Base-by-base conservation (phyloP, 2,797 vertebrate genomes). In the Austrolebias charrua region DNA sequence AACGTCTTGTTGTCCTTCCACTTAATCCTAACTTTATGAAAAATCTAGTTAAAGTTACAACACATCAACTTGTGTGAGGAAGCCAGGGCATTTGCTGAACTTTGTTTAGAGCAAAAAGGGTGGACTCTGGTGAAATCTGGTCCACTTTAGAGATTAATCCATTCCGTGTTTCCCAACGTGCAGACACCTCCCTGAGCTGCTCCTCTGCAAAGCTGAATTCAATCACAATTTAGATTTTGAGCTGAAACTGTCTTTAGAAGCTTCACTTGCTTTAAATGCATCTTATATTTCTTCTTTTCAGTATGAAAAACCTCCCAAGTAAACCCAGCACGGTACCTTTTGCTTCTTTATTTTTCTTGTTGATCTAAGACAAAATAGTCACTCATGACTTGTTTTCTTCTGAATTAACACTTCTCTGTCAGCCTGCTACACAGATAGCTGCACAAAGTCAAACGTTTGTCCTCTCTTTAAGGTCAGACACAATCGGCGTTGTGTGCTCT, bases 401-500 rank as follows among this genome's bases (percentile, higher is more conserved):
- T 35, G 40, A 57, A 38, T 40, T 11, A 40, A 13, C 38, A 40
- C 10, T 60, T 18, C 31, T 20, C 40, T 7, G 38, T 47, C 28
- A 1, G 15, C 43, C 19, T 59, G 57, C 57, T 31, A 1, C 38
- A 40, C 38, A 4, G 38, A 12, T 40, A 40, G 38, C 11, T 3
- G 12, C 12, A 13, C 62, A 76, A 83, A 87, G 76, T 81, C 61
- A 79, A 80, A 87, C 55, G 73, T 83, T 81, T 66, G 70, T 51
- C 64, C 56, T 42, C 47, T 28, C 63, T 56, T 45, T 75, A 53
- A 89, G 86, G 87, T 92, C 90, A 88, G 46, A 71, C 83, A 86
- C 88, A 89, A 88, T 85, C 78, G 64, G 51, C 2, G 62, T 82
- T 79, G 82, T 89, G 82, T 82, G 80, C 57, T 74, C 77, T 29